Conservation (phyloP, 2,888 invertebrate genomes). For the Elgonia sp. region DNA sequence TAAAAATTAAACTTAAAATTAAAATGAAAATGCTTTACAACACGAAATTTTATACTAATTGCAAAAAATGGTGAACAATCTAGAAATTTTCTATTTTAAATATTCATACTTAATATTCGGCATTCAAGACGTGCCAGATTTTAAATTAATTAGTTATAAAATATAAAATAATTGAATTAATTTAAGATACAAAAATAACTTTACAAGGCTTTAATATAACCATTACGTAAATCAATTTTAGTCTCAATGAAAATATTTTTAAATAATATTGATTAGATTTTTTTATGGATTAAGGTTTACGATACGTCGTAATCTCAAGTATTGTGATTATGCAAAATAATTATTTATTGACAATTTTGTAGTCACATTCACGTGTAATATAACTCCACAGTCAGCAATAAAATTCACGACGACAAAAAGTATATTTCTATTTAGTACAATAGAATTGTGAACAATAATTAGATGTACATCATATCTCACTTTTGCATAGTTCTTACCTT, state of each 20-base stretch:
- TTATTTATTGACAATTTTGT: constrained; percentile 40
- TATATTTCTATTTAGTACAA: constrained; percentile 11
- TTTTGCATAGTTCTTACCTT: neutral
- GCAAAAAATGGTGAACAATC: too few species aligned
- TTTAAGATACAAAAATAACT: constrained; percentile 33
- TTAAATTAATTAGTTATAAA: too few species aligned
- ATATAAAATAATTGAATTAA: too few species aligned
- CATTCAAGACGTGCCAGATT: too few species aligned
- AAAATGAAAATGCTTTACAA: too few species aligned
- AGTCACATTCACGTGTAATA: constrained; percentile 5
- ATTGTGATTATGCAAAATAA: constrained; percentile 50
- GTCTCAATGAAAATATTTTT: constrained; percentile 34
- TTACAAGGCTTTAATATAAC: constrained; percentile 30
- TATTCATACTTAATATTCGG: too few species aligned
- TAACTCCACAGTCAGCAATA: neutral
- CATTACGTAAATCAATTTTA: constrained; percentile 57
- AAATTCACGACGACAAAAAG: constrained; percentile 6
- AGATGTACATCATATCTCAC: neutral
- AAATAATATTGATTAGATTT: constrained; percentile 41
- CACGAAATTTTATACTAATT: too few species aligned
- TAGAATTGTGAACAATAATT: constrained; percentile 4
- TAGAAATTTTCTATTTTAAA: too few species aligned
- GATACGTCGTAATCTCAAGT: constrained; percentile 34
- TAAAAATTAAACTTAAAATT: too few species aligned
- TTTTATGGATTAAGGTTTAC: constrained; percentile 63